Conservation (phyloP, 2,888 invertebrate genomes). For the Apamea sordens region DNA sequence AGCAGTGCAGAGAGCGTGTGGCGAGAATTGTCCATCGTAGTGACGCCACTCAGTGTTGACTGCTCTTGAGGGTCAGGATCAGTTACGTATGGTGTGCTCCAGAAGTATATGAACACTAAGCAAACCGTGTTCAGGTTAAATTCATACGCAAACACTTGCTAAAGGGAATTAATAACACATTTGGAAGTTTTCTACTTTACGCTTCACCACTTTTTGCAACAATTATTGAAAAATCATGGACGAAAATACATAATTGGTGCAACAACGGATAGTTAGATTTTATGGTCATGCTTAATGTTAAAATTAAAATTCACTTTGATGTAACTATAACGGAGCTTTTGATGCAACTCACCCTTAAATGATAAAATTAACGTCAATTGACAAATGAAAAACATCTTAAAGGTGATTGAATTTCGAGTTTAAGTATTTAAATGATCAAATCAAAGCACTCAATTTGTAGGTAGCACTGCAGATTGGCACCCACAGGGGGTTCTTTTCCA, state of each 20-base stretch:
- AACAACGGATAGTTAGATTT: too few relatives aligned
- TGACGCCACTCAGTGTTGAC: too few relatives aligned
- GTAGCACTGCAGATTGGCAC: too few relatives aligned
- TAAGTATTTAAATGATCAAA: background rate
- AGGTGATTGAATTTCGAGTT: background rate
- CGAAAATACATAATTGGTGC: too few relatives aligned
- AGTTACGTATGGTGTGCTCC: too few relatives aligned
- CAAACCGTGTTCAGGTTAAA: background rate
- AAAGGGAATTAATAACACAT: background rate
- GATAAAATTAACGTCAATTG: background rate
- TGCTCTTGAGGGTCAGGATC: background rate
- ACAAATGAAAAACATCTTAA: background rate
- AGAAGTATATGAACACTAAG: background rate
- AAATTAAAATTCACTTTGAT: too few relatives aligned
- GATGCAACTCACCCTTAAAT: too few relatives aligned
- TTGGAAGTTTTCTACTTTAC: background rate
- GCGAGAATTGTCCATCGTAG: background rate
- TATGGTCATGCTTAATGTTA: too few relatives aligned
- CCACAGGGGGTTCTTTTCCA: too few relatives aligned
- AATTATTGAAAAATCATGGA: background rate
- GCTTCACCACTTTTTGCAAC: background rate
- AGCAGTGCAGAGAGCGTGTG: background rate
- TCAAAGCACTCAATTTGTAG: background rate
- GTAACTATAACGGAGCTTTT: too few relatives aligned
- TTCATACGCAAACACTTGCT: background rate